Evolutionary conservation across 1,140 invertebrate genomes (phyloP).

Genomic region (Microvelia longipes): DNA sequence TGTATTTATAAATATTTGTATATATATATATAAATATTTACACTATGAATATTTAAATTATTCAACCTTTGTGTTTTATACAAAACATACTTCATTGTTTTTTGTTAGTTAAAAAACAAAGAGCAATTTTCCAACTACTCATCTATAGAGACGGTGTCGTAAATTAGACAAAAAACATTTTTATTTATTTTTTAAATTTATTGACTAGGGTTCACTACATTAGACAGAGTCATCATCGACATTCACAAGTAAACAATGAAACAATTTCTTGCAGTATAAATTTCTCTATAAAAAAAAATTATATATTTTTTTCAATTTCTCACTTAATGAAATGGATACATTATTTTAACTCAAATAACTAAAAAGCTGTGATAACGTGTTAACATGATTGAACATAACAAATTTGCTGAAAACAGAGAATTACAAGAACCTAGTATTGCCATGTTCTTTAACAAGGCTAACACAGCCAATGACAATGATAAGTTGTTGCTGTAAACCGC

Average conservation of each 20-base stretch:
- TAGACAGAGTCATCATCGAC: too few species aligned
- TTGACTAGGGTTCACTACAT: slow-evolving; percentile 10
- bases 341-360: too few species aligned
- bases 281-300: neutral
- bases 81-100: slow-evolving; percentile 14
- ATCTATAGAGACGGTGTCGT: slow-evolving; percentile 9
- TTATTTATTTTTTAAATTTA: slow-evolving; percentile 8
- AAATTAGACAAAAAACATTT: slow-evolving; percentile 10
- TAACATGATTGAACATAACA: too few species aligned
- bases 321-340: too few species aligned
- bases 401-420: too few species aligned
- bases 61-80: slow-evolving; percentile 13
- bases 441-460: too few species aligned
- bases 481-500: too few species aligned
- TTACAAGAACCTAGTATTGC: too few species aligned
- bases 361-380: too few species aligned
- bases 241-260: slow-evolving; percentile 5
- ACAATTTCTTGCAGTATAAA: slow-evolving; percentile 4
- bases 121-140: slow-evolving; percentile 5
- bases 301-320: too few species aligned
- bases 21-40: slow-evolving; percentile 1
- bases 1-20: neutral
- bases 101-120: slow-evolving; percentile 13
- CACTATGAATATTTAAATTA: slow-evolving; percentile 13
- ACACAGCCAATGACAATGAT: too few species aligned